Evolutionary conservation across 1,140 invertebrate species (phyloP), one percentile per base, ranked within the genome.

Genomic region (Zaprionus tsacasi): DNA sequence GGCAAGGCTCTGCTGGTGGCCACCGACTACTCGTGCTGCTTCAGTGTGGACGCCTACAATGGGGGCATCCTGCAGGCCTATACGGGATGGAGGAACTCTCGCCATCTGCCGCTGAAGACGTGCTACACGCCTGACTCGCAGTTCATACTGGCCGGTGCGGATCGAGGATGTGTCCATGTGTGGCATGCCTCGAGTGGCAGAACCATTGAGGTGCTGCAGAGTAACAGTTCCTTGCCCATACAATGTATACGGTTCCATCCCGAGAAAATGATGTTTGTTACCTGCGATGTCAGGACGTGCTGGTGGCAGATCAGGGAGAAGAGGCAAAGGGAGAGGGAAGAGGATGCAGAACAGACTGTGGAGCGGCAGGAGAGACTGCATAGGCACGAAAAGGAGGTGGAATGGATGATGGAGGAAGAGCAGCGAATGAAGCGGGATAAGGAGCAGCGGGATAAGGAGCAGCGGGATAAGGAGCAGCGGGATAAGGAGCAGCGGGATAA

Each of bases 61-160:
- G 82, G 82, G 0, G 8, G 10, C 11, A 68, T 61, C 0, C n/a
- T 55, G 38, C 76, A 76, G 43, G 48, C 55, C 12, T 86, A 33
- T 7, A 56, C 68, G 0, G 70, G 69, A 0, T 71, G 57, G 25
- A 8, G 21, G 1, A 86, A 87, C 15, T 8, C 40, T 6, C 2
- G 54, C 11, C 48, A 66, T 6, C 11, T 70, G 59, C 38, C 68
- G 0, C 45, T 79, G 54, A 63, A 79, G 36, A 66, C 59, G 11
- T 56, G 71, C 52, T 82, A 40, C 30, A 69, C 76, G 2, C 66
- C 79, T n/a, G 82, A 82, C 33, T 87, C 82, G 3, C 71, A 87
- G 59, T 78, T 69, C 7, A 52, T 87, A 0, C 35, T 86, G 7
- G 50, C 66, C 2, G 79, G 79, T 6, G 68, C 66, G 7, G 79